A percentile compares a stretch with the other conserved stretches of the same genome.
These are phyloP conservation scores for Chinchilla lanigera DNA, from an alignment of 2,113 vertebrate species.

Conservation along the genomic window DNA sequence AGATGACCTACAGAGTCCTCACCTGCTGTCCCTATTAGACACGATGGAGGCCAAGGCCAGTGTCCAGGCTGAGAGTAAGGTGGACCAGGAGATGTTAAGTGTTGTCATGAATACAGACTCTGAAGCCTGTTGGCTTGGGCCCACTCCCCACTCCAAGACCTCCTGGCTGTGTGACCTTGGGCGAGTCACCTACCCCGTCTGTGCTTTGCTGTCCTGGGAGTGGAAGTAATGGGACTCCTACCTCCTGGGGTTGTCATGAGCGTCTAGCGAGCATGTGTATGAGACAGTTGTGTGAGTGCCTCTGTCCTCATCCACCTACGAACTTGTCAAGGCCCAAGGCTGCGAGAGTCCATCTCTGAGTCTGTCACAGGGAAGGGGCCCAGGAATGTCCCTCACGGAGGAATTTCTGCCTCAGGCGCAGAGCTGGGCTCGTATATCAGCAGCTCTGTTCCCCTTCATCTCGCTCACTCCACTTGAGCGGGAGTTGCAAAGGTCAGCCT, in stretches of 20 bases:
- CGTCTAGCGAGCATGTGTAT: not conserved
- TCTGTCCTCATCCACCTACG: not conserved
- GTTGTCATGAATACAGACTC: not conserved
- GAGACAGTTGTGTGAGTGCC: not conserved
- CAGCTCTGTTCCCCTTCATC: not conserved
- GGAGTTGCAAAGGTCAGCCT: too few species aligned
- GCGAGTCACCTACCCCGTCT: not conserved
- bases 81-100: too few species aligned
- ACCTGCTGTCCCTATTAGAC: not conserved
- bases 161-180: not conserved
- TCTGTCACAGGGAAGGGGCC: not conserved
- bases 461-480: not conserved
- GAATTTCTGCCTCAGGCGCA: not conserved
- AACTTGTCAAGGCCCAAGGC: not conserved
- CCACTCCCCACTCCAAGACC: not conserved
- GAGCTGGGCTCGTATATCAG: not conserved
- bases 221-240: not conserved
- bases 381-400: not conserved
- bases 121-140: not conserved
- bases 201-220: not conserved
- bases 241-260: not conserved
- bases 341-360: not conserved
- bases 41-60: not conserved
- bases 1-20: not conserved
- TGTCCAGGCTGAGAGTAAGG: not conserved